These are phyloP conservation scores for Actias luna DNA, from an alignment of 2,888 invertebrate species.

Conservation along the genomic window DNA sequence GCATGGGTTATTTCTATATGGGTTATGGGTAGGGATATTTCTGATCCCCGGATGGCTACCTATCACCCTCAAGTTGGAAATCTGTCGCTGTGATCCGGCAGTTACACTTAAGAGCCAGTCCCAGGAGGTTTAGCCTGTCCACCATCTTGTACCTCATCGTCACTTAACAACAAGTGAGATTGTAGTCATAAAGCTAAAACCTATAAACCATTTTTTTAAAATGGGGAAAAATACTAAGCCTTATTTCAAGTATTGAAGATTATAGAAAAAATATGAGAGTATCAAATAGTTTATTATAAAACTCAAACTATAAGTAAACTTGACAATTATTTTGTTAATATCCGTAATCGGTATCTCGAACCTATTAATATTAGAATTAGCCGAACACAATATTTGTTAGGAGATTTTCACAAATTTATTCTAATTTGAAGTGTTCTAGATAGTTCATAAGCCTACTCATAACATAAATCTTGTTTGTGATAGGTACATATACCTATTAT, in stretches of 20 bases:
- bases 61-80: too few species aligned
- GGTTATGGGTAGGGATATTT: too few species aligned
- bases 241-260: background rate
- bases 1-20: too few species aligned
- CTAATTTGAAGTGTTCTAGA: background rate
- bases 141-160: background rate
- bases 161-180: too few species aligned
- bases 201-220: background rate
- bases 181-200: too few species aligned
- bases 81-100: background rate
- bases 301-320: slow-evolving; percentile 3
- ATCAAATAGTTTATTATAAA: slow-evolving; percentile 12
- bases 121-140: background rate
- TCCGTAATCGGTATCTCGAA: background rate
- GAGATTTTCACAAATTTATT: background rate
- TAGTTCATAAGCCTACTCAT: background rate
- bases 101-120: background rate
- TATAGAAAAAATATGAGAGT: background rate
- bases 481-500: background rate
- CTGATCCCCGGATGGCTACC: too few species aligned
- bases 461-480: background rate
- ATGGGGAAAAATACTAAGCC: background rate
- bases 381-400: background rate
- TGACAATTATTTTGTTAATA: background rate
- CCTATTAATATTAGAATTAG: background rate